Base-by-base conservation (phyloP, 2,113 vertebrate species). In the Cyprinodon brontotheroides region DNA sequence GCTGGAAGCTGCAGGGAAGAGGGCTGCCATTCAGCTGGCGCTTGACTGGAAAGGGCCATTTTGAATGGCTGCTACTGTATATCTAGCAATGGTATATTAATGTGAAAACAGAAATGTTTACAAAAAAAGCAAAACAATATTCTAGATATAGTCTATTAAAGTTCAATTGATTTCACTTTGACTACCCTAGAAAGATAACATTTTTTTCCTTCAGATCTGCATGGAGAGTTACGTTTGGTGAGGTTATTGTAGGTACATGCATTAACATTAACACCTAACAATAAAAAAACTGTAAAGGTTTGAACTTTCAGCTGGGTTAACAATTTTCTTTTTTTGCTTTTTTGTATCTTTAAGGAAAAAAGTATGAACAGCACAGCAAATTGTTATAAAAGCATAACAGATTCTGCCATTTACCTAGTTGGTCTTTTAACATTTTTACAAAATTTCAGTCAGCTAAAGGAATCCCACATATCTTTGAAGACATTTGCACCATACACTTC, bases 381-480 rank as follows among this genome's bases (percentile, higher is more conserved):
- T 37, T 65, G 22, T 17, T 72, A 47, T 57, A 83, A 62, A 68
- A 37, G 37, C 41, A 22, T 67, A 70, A 75, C 78, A 66, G 65
- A 61, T 78, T 59, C 69, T 74, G 72, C 85, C 65, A 81, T 74
- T 81, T 85, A 72, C 65, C 77, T 74, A 75, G 77, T 82, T 69
- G 37, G 53, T 74, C 53, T 78, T 83, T 68, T 40, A 72, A 74
- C 77, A 82, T 82, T 86, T 80, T 80, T 77, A 86, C 81, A 81
- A 86, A 87, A 74, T 85, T 81, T 86, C 87, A 89, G 81, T 85
- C 71, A n/a, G 75, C 73, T 67, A 63, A 72, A 70, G 59, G 73
- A 63, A 75, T 3, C 43, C 36, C 78, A 39, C 75, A 80, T 86
- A 81, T 76, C 53, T 72, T 65, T 11, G 63, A 70, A 81, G 83